These are phyloP conservation scores for Psittacus erithacus DNA, from an alignment of 2,113 vertebrate genomes.

Conservation along the genomic window DNA sequence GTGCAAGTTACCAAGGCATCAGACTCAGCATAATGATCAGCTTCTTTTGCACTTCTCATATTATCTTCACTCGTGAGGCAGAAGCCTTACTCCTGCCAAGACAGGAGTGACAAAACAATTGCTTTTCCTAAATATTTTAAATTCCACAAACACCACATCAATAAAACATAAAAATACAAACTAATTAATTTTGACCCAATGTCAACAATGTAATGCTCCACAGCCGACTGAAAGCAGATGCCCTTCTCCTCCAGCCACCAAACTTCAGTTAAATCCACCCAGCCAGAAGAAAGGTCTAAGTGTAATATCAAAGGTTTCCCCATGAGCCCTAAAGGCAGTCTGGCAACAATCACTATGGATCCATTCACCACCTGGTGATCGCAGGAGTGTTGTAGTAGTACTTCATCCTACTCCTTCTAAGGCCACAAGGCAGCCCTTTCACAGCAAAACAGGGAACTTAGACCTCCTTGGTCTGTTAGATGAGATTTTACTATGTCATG, in stretches of 20 bases:
- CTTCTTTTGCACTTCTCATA: not conserved
- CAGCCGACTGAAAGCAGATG: not conserved
- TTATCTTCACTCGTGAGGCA: not conserved
- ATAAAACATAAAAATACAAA: not conserved
- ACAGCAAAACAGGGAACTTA: not conserved
- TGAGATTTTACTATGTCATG: not conserved
- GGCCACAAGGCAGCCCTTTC: not conserved
- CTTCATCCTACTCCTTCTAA: not conserved
- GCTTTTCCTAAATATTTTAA: not conserved
- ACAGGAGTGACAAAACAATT: not conserved
- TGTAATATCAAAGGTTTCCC: constrained; percentile 40
- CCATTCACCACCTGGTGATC: not conserved
- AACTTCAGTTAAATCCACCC: constrained; percentile 10
- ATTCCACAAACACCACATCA: not conserved
- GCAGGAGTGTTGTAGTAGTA: not conserved
- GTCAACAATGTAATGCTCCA: not conserved
- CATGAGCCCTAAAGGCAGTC: not conserved
- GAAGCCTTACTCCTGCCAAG: not conserved
- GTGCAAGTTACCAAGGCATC: not conserved
- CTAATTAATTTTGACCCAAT: not conserved
- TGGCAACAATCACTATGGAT: constrained; percentile 44
- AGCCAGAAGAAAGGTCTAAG: not conserved
- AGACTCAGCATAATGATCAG: not conserved
- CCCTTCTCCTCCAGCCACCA: not conserved
- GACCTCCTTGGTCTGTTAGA: not conserved